Evolutionary conservation across 2,888 invertebrate species (phyloP), one percentile per base, ranked within the genome.

Genomic region (Phaonia tiefii): DNA sequence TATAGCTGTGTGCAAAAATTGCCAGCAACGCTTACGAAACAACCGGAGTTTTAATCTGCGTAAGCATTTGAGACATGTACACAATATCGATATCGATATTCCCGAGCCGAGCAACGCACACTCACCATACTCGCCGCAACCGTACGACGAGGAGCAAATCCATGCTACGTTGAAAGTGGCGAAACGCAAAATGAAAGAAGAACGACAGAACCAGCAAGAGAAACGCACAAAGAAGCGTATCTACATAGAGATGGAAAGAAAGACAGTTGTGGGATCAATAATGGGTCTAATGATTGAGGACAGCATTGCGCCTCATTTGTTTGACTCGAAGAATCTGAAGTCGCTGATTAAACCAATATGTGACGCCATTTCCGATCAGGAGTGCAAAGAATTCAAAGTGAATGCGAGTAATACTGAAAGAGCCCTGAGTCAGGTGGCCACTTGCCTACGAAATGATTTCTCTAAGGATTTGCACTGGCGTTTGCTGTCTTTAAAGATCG

Each of bases 221-320:
- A 46, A 13, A 37, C 25, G 17, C 63, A 1, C 7, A 4, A 39
- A 54, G 22, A 69, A 2, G 1, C 69, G 56, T 1, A 5, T 76
- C 2, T 31, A n/a, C 2, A 66, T 80, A 15, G 69, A 65, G 15
- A 73, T 74, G 42, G 44, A 76, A 1, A 66, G 66, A 46, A 37
- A 51, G 0, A 70, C 49, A 1, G 10, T 80, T 1, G 13, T 70
- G 7, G 76, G 80, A 13, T 22, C 58, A 0, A 26, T 76, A 3
- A 58, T 80, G 46, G 80, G 80, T 10, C 63, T 80, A 26, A 49
- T 80, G 20, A 22, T 80, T 3, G 80, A 80, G n/a, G 80, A 80
- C 13, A 49, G 80, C 17, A 10, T 80, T 3, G 17, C 46, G 0
- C 76, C 70, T 1, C 10, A 22, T 46, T 8, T 76, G 7, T 58